Evolutionary conservation across 2,797 vertebrate species (phyloP).

Genomic region (Schizothorax lantsangensis): DNA sequence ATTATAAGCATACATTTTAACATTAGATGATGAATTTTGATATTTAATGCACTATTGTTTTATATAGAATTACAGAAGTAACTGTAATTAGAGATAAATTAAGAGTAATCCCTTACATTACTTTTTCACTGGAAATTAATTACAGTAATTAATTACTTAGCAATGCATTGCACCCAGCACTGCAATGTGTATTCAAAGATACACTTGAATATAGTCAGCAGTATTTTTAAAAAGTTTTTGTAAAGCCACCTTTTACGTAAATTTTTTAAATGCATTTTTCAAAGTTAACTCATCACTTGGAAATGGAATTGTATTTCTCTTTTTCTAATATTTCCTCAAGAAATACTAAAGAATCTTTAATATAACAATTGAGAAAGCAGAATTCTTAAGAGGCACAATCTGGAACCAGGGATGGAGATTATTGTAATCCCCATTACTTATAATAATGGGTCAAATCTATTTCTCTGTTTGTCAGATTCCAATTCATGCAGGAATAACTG

Average conservation of each 20-base stretch:
- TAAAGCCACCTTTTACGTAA: not conserved
- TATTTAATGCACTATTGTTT: not conserved
- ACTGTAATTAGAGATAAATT: not conserved
- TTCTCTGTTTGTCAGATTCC: not conserved
- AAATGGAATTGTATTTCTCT: too few relatives aligned
- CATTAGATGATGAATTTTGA: not conserved
- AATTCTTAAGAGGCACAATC: not conserved
- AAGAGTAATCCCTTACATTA: not conserved
- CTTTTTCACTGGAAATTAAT: too few relatives aligned
- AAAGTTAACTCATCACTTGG: too few relatives aligned
- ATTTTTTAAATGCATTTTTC: too few relatives aligned
- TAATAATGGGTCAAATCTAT: not conserved
- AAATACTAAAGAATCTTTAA: not conserved
- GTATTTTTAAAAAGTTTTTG: not conserved
- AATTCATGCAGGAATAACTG: slow-evolving; percentile 64
- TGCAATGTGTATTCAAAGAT: not conserved
- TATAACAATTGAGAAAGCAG: not conserved
- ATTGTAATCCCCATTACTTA: not conserved
- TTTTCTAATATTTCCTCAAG: not conserved
- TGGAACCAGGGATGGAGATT: not conserved
- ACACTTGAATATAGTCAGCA: not conserved
- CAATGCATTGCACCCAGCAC: too few relatives aligned
- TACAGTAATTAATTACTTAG: too few relatives aligned
- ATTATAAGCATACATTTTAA: too few relatives aligned
- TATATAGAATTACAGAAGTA: too few relatives aligned